Percentiles rank a stretch among this genome's conserved stretches.
Conservation (phyloP, 2,888 invertebrate species). For the Caenorhabditis sp. region DNA sequence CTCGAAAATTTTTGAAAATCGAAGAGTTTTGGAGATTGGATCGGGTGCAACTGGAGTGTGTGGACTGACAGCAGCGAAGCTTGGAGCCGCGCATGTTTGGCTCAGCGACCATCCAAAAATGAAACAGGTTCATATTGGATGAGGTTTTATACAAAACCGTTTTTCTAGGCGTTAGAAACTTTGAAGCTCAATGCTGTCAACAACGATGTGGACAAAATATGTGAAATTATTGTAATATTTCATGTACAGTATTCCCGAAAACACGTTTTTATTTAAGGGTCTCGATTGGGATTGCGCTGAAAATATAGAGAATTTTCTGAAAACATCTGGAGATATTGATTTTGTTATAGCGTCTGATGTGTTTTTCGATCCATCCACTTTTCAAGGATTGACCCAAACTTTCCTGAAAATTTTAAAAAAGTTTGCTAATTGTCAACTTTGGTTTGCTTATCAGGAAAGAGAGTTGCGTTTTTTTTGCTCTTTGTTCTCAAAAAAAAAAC, state of each 20-base stretch:
- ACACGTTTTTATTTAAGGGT: conserved; percentile 24
- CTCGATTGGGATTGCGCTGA: conserved; percentile 40
- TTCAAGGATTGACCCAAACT: conserved; percentile 51
- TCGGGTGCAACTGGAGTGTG: conserved; percentile 59
- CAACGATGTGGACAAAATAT: conserved; percentile 21
- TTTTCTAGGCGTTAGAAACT: conserved; percentile 14
- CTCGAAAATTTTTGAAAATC: conserved; percentile 25
- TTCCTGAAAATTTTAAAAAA: conserved; percentile 42
- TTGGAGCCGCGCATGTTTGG: conserved; percentile 52
- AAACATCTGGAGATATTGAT: conserved; percentile 38
- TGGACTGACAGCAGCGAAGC: conserved; percentile 53
- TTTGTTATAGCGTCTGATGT: conserved; percentile 64
- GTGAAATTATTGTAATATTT: conserved; percentile 11
- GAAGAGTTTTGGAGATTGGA: conserved; percentile 56
- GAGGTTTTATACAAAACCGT: too few relatives aligned
- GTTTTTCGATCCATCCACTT: conserved; percentile 63
- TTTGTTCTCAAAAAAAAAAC: background rate
- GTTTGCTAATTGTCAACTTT: conserved; percentile 45
- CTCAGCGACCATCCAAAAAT: conserved; percentile 55
- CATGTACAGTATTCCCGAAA: background rate
- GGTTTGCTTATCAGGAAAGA: conserved; percentile 63
- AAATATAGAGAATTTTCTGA: conserved; percentile 8
- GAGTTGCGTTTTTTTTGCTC: conserved; percentile 46
- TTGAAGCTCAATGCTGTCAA: conserved; percentile 37
- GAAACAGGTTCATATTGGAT: too few relatives aligned